Evolutionary conservation across 2,113 vertebrate species (phyloP), one percentile per base, ranked within the genome.

Genomic region (Notiomystis cincta): DNA sequence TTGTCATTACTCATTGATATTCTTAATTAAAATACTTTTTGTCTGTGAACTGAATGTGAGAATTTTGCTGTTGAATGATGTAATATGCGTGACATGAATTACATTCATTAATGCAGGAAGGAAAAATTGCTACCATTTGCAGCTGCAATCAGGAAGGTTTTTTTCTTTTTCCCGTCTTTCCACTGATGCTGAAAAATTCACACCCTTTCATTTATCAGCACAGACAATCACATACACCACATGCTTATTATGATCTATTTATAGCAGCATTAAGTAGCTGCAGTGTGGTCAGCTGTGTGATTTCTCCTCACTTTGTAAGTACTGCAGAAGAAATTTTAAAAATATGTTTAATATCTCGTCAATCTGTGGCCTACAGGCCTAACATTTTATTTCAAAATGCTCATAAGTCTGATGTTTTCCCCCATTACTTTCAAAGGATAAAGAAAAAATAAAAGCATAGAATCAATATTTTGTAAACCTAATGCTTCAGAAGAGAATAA

Each of bases 21-120:
- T 97, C 91, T 89, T 96, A 91, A 96, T 96, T 96, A 96, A 93
- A 97, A 94, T 96, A 96, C 51, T 83, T 96, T 97, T 84, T 91
- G 86, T 86, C 70, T 94, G 78, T 94, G 93, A 95, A 96, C 45
- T 92, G 91, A 97, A 97, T 42, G 50, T 96, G 90, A 94, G 88
- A 95, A 90, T 94, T 91, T 91, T 96, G 67, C 91, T 94, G 44
- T 95, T 96, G 85, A 88, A 95, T 89, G 82, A 97, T 93, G 64
- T 73, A 95, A 92, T 96, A 93, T 78, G 82, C 83, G 79, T 95
- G 96, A 90, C 73, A 90, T 94, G 79, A 95, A 85, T 94, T 72
- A 79, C 81, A 79, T 93, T 91, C 56, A 89, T 92, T 70, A 72
- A 82, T 73, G 45, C 84, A 95, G 90, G 85, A 97, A 96, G 83